These are phyloP conservation scores for Limonius californicus DNA, from an alignment of 1,140 invertebrate genomes.

Conservation along the genomic window DNA sequence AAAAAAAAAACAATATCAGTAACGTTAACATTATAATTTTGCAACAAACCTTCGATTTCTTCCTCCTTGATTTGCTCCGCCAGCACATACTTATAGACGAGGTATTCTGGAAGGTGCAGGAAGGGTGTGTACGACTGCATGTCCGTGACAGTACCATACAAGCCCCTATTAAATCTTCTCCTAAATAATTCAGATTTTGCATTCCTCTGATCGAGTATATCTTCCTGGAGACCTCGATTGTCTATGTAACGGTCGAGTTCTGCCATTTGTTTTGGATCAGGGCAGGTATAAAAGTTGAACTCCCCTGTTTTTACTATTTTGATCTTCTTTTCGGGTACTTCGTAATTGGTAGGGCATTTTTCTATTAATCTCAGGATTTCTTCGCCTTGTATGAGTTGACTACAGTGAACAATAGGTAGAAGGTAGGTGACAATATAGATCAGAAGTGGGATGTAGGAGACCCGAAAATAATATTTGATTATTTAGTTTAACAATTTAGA, in stretches of 20 bases:
- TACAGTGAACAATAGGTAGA: conserved; percentile 24
- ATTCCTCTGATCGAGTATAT: conserved; percentile 19
- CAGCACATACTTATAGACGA: too few relatives aligned
- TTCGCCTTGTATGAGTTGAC: conserved; percentile 53
- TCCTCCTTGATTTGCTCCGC: too few relatives aligned
- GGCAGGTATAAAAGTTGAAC: conserved; percentile 24
- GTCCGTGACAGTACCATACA: conserved; percentile 19
- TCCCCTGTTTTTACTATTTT: conserved; percentile 46
- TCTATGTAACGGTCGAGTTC: background rate
- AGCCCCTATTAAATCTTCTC: conserved; percentile 14
- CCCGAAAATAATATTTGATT: too few relatives aligned
- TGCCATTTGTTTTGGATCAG: conserved; percentile 12
- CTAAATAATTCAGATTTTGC: background rate
- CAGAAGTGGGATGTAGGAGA: too few relatives aligned
- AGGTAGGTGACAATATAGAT: too few relatives aligned
- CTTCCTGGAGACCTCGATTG: background rate
- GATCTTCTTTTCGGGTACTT: conserved; percentile 48
- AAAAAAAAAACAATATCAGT: too few relatives aligned
- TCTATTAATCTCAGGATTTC: conserved; percentile 51
- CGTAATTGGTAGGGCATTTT: conserved; percentile 49
- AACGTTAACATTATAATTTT: too few relatives aligned
- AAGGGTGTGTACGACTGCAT: background rate
- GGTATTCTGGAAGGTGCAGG: too few relatives aligned
- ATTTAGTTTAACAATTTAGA: too few relatives aligned
- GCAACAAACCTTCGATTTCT: too few relatives aligned